phyloP scores from a whole-genome alignment of 2,113 vertebrate species.

The Balaeniceps rex region DNA sequence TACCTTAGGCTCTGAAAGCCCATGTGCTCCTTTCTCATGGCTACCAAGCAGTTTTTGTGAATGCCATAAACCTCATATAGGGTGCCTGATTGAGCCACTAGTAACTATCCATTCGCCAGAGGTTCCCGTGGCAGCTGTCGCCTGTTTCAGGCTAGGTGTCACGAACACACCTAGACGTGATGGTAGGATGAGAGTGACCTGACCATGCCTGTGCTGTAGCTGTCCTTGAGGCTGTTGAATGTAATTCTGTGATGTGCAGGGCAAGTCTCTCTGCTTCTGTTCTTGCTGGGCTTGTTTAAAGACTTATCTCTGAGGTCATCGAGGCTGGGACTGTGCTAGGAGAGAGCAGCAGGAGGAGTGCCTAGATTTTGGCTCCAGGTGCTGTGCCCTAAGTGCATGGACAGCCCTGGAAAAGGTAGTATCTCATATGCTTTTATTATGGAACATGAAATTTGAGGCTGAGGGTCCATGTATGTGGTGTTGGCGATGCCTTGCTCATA shows the following conservation, averaged over 20 bases:
- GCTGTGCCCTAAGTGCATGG: background rate
- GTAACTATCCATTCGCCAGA: background rate
- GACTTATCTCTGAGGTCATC: background rate
- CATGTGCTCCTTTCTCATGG: background rate
- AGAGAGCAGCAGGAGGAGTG: background rate
- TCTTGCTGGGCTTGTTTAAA: background rate
- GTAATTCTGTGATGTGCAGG: background rate
- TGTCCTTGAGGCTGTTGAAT: background rate
- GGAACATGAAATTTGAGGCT: background rate
- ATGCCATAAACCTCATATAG: background rate
- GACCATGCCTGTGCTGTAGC: background rate
- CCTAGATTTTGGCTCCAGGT: background rate
- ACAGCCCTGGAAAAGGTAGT: background rate
- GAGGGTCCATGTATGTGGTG: background rate
- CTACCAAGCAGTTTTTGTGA: background rate
- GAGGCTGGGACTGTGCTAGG: background rate
- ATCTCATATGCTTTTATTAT: background rate
- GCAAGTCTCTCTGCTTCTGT: background rate
- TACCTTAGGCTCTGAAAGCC: background rate
- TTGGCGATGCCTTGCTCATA: background rate
- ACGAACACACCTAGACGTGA: background rate
- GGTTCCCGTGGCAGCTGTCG: accelerated
- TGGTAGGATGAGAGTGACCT: background rate
- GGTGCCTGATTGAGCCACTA: background rate
- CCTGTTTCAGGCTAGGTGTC: background rate